Percentiles rank a stretch among this genome's conserved stretches.
These are phyloP conservation scores for Isoperla grammatica DNA, from an alignment of 2,888 invertebrate genomes.

Conservation along the genomic window DNA sequence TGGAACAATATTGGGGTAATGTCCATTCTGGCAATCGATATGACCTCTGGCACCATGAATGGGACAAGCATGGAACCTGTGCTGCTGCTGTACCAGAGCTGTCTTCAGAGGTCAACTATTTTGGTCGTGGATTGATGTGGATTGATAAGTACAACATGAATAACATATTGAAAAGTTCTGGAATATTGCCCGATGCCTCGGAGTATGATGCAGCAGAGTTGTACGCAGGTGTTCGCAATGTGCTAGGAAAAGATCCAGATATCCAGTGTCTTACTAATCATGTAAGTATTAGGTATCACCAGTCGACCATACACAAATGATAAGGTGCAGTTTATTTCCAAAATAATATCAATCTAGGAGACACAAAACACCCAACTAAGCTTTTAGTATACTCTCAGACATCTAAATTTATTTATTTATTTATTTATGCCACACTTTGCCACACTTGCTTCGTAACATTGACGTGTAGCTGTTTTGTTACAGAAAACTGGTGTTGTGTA, in stretches of 20 bases:
- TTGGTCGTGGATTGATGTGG: conserved; percentile 57
- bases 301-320: too few relatives aligned
- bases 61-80: conserved; percentile 80
- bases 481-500: conserved; percentile 52
- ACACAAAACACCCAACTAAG: not conserved
- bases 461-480: conserved; percentile 29
- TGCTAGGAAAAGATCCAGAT: conserved; percentile 53
- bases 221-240: conserved; percentile 49
- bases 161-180: conserved; percentile 50
- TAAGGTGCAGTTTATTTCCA: not conserved
- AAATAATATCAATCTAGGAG: not conserved
- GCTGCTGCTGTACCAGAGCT: conserved; percentile 54
- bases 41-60: conserved; percentile 72
- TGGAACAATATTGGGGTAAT: conserved; percentile 65
- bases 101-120: conserved; percentile 62
- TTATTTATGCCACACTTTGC: too few relatives aligned
- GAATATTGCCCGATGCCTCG: conserved; percentile 50
- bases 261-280: conserved; percentile 58
- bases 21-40: conserved; percentile 53
- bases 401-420: not conserved
- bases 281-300: conserved; percentile 37
- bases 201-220: conserved; percentile 48
- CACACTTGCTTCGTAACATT: too few relatives aligned
- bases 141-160: conserved; percentile 56
- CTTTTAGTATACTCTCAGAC: not conserved